Evolutionary conservation across 2,797 vertebrate genomes (phyloP).

Genomic region (Acanthurus tractus): DNA sequence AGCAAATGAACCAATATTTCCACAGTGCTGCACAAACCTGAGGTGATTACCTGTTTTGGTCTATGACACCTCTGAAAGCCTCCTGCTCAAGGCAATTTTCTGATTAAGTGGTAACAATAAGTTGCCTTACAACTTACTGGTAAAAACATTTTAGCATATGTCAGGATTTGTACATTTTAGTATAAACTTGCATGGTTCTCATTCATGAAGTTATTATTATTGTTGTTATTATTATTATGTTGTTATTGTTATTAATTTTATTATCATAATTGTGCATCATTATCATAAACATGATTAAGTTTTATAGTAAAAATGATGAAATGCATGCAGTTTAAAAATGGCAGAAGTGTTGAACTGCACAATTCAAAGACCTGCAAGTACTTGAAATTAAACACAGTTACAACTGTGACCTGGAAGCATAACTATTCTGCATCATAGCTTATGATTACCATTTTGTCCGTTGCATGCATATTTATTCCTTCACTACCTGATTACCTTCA

Average conservation of each 20-base stretch:
- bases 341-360: background rate
- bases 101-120: background rate
- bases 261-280: background rate
- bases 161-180: background rate
- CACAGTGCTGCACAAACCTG: too few species aligned
- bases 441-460: slow-evolving; percentile 23
- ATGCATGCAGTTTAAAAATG: background rate
- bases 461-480: slow-evolving; percentile 9
- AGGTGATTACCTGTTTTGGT: too few species aligned
- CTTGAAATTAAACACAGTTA: slow-evolving; percentile 9
- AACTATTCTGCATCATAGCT: background rate
- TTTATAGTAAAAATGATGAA: background rate
- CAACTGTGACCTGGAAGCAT: background rate
- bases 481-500: slow-evolving; percentile 17
- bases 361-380: background rate
- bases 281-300: too few species aligned
- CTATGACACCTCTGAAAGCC: too few species aligned
- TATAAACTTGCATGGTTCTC: background rate
- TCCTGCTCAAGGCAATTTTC: too few species aligned
- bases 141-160: background rate
- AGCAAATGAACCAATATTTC: too few species aligned
- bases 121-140: background rate
- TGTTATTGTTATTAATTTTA: background rate
- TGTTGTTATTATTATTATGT: background rate
- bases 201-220: background rate